Evolutionary conservation across 2,888 invertebrate genomes (phyloP), one percentile per base, ranked within the genome.

Genomic region (Doris montereyensis): DNA sequence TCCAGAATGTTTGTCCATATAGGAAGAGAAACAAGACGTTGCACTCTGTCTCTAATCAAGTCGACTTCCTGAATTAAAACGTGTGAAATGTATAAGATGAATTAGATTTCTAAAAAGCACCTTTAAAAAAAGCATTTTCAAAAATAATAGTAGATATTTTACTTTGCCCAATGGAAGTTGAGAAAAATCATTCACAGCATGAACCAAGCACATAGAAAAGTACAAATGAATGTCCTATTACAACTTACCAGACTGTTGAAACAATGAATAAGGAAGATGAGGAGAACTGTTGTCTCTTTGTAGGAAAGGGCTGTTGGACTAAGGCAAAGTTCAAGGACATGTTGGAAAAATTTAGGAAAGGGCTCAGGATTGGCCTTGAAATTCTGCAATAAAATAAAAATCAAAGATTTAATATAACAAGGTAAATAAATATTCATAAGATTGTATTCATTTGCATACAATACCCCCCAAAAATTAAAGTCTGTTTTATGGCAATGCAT

Each of bases 241-340:
- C 1, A 26, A 85, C 90, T 84, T 86, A 92, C 92, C 95, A 99
- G 96, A 86, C 98, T 98, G 88, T 98, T 98, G 89, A 99, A 98
- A 89, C 97, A 97, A 90, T 98, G 97, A 91, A 97, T 97, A 1
- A 99, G 93, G 91, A 99, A 98, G 58, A 97, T 94, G 17, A 99
- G 93, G 71, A 99, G 91, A 0, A 96, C 94, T 0, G 96, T 97
- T 91, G 97, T 96, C 90, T 99, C 98, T 41, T 89, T 87, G 57
- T 91, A 85, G 21, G 87, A 86, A 68, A 94, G 91, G 87, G 90
- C 87, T 1, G 92, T 90, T 35, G 89, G 87, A 67, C 88, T 85
- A 3, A 98, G 91, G 85, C 96, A 95, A 0, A 95, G 94, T 78
- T 88, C 81, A 75, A 91, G 83, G 2, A 90, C 83, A 24, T 86